These are phyloP conservation scores for Rhinolophus sinicus DNA, from an alignment of 2,113 vertebrate genomes.

Conservation along the genomic window DNA sequence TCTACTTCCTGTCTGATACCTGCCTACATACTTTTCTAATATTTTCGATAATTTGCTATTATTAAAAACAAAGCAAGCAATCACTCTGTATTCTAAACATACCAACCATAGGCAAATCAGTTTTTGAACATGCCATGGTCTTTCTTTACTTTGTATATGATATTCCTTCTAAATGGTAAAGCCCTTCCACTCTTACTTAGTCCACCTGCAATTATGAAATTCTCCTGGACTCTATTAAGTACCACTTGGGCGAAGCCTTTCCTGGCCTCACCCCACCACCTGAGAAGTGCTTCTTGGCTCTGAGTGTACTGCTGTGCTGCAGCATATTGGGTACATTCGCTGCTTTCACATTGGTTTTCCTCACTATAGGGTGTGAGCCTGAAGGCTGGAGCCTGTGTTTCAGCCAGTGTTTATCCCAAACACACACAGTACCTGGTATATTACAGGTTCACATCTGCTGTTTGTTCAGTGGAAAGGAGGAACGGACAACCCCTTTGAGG, in stretches of 20 bases:
- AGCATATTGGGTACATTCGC: rapidly evolving
- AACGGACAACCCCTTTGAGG: background rate
- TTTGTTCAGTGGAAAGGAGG: background rate
- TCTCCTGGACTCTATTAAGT: background rate
- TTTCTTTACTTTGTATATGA: background rate
- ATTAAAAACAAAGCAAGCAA: background rate
- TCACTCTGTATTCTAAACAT: background rate
- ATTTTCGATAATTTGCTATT: background rate
- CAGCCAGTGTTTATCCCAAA: background rate
- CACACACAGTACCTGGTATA: background rate
- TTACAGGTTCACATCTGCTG: too few species aligned
- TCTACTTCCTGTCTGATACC: background rate
- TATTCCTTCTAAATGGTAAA: background rate
- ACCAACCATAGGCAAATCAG: background rate
- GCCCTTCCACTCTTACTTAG: background rate
- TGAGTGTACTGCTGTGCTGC: background rate
- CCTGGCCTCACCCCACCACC: background rate
- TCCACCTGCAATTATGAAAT: background rate
- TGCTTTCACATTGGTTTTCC: background rate
- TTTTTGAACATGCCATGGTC: background rate
- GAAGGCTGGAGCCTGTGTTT: background rate
- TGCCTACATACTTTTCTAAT: background rate
- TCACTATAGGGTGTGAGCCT: background rate
- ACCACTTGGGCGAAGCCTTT: background rate
- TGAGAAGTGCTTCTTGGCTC: background rate